Evolutionary conservation across 2,113 vertebrate genomes (phyloP), one percentile per base, ranked within the genome.

Genomic region (Nematolebias whitei): DNA sequence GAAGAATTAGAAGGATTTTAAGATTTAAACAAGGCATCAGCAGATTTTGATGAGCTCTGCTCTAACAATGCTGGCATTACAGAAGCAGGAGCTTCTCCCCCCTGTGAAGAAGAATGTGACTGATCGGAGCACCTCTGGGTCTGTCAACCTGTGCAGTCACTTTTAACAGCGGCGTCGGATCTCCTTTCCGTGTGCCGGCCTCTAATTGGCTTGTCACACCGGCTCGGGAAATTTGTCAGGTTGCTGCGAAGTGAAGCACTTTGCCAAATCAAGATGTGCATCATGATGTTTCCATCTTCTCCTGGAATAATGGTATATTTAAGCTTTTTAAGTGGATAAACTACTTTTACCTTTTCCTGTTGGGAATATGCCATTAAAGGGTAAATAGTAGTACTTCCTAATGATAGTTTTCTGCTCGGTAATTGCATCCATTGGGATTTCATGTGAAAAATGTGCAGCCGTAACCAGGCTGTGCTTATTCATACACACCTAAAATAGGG

Each of bases 171-270:
- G 4, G 52, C 78, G 38, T 82, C 80, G 82, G 80, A 74, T 84
- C 76, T 82, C 57, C 48, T 60, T 53, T 73, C 61, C 43, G 62
- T 15, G 18, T 51, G 65, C 72, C 51, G 24, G 49, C 44, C 45
- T 74, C 52, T 88, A 87, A 88, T 89, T 86, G 78, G 76, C 55
- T 54, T 70, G 74, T 86, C 84, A 81, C 85, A 81, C 67, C 60
- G 64, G 43, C 49, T 65, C 47, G 78, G 62, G 79, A 88, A 74
- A 87, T 87, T 68, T 81, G 63, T 83, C 82, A 75, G 74, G 59
- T 84, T 83, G 54, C 67, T 81, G 86, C 68, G 80, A 88, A 78
- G 68, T 75, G 24, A 84, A 74, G 51, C 55, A 44, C 51, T 76
- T 41, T 48, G 48, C 48, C 44, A 74, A 86, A 76, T 76, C 59